Conservation (phyloP, 1,140 invertebrate species). For the Achroia grisella region DNA sequence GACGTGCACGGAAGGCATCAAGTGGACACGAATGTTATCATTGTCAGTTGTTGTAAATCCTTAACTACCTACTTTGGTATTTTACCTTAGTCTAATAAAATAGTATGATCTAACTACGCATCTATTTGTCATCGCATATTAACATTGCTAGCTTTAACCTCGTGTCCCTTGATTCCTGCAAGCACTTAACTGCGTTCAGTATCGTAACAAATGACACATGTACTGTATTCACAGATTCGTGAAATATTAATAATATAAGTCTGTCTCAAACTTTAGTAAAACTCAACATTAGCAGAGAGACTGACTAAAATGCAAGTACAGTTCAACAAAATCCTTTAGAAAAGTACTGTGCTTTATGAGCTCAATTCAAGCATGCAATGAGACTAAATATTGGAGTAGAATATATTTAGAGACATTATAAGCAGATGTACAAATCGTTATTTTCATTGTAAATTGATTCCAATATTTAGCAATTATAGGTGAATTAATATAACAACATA, state of each 20-base stretch:
- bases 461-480: constrained; percentile 62
- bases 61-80: constrained; percentile 17
- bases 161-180: constrained; percentile 65
- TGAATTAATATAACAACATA: constrained; percentile 39
- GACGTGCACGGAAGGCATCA: constrained; percentile 50
- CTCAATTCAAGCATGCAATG: constrained; percentile 32
- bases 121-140: constrained; percentile 34
- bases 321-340: constrained; percentile 25
- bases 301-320: constrained; percentile 25
- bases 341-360: constrained; percentile 36
- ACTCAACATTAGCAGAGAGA: too few relatives aligned
- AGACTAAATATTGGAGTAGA: constrained; percentile 59
- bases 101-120: constrained; percentile 42
- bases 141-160: constrained; percentile 54
- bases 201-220: constrained; percentile 48
- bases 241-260: constrained; percentile 3
- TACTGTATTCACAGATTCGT: constrained; percentile 8
- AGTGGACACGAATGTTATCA: constrained; percentile 63
- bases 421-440: constrained; percentile 68
- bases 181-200: constrained; percentile 57
- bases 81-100: constrained; percentile 23
- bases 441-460: constrained; percentile 60
- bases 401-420: constrained; percentile 53
- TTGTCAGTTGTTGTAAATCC: constrained; percentile 13
- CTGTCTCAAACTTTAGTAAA: background rate